A percentile compares a stretch with the other conserved stretches of the same genome.
These are phyloP conservation scores for Tangara arthus DNA, from an alignment of 2,797 vertebrate genomes.

Conservation along the genomic window DNA sequence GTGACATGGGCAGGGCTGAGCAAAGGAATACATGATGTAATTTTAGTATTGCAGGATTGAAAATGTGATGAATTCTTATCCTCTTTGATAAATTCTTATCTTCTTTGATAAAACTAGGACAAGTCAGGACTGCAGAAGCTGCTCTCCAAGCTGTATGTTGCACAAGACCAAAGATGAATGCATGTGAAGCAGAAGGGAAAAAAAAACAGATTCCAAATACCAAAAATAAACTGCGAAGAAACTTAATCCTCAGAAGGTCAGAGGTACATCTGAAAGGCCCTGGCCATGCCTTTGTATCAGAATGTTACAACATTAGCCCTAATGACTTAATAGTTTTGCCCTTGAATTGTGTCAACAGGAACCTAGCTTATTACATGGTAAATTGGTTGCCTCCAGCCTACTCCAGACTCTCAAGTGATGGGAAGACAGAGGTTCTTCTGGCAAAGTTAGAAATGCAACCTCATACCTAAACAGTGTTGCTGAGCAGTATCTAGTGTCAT, in stretches of 20 bases:
- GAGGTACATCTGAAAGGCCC: conserved; percentile 35
- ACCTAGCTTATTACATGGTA: conserved; percentile 62
- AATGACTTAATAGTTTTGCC: conserved; percentile 63
- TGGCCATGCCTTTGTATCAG: conserved; percentile 38
- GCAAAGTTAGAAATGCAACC: neutral
- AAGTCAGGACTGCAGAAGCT: neutral
- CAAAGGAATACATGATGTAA: neutral
- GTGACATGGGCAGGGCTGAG: neutral
- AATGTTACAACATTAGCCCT: conserved; percentile 60
- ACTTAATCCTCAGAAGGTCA: conserved; percentile 61
- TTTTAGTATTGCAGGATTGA: neutral
- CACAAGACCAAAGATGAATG: neutral
- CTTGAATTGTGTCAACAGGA: conserved; percentile 58
- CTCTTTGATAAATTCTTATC: neutral
- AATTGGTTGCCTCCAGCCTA: conserved; percentile 54
- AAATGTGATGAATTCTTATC: neutral
- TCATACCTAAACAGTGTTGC: neutral
- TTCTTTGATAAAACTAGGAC: neutral
- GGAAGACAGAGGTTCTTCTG: conserved; percentile 6
- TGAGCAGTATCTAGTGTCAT: neutral
- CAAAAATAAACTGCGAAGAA: conserved; percentile 55
- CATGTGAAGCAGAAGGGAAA: neutral
- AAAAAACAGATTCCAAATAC: neutral
- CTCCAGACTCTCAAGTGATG: neutral
- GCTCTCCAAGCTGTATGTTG: neutral